Evolutionary conservation across 37 sponge, comb jelly and placozoan species (phyloP).

Genomic region (Halisarca cf. caerulea): DNA sequence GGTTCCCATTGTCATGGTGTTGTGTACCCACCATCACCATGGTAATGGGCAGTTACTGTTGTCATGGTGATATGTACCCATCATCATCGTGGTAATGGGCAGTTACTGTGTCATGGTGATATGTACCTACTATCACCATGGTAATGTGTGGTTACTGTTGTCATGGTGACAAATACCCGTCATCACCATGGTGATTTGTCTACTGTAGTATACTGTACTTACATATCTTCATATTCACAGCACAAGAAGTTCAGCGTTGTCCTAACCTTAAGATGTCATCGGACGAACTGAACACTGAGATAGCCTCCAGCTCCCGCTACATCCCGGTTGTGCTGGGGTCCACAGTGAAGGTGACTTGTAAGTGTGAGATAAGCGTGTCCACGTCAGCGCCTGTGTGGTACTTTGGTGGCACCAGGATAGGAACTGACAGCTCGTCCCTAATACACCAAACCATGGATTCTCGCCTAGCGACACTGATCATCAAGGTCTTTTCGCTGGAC

Average conservation of each 20-base stretch:
- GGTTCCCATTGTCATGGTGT: too few species aligned
- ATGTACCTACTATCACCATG: too few species aligned
- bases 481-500: neutral
- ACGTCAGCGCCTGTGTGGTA: neutral
- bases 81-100: too few species aligned
- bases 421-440: neutral
- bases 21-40: too few species aligned
- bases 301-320: neutral
- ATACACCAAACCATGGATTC: neutral
- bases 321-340: constrained; percentile 10
- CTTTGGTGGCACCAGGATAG: neutral
- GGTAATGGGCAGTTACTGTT: too few species aligned
- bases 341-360: neutral
- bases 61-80: too few species aligned
- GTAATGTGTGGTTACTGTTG: too few species aligned
- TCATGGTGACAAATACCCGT: too few species aligned
- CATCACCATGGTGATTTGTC: too few species aligned
- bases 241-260: constrained; percentile 4
- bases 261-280: neutral
- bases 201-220: too few species aligned
- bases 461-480: neutral
- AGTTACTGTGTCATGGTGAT: too few species aligned
- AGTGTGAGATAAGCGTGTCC: neutral
- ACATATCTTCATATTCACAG: too few species aligned
- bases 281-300: neutral